Percentiles rank a stretch among this genome's conserved stretches.
Conservation (phyloP, 1,140 invertebrate genomes). For the Belonocnema kinseyi region DNA sequence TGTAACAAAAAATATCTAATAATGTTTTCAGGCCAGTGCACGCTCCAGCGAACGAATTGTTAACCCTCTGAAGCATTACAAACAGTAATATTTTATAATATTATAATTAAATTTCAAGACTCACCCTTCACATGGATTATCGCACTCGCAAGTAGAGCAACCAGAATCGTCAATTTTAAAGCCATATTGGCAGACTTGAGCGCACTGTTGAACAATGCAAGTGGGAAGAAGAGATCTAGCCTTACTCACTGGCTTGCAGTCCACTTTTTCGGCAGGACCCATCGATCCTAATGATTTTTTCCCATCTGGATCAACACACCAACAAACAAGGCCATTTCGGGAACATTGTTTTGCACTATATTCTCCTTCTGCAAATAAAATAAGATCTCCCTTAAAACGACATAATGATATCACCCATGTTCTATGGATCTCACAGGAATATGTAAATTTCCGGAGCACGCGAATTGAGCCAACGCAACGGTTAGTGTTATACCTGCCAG, state of each 20-base stretch:
- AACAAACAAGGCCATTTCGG: conserved; percentile 88
- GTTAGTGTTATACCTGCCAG: too few species aligned
- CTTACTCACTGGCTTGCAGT: conserved; percentile 75
- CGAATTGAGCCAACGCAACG: too few species aligned
- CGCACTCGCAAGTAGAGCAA: conserved; percentile 90
- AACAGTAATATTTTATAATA: background rate
- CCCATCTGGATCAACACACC: conserved; percentile 88
- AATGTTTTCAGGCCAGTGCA: too few species aligned
- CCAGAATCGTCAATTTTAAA: conserved; percentile 86
- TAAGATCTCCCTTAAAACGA: background rate
- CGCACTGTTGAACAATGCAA: conserved; percentile 77
- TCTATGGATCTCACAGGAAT: too few species aligned
- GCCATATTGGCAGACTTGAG: conserved; percentile 89
- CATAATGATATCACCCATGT: too few species aligned
- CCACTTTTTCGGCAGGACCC: conserved; percentile 83
- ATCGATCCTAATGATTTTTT: conserved; percentile 86
- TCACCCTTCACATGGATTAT: conserved; percentile 86
- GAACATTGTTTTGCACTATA: conserved; percentile 87
- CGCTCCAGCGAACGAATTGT: too few species aligned
- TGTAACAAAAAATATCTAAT: too few species aligned
- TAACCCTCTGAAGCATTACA: too few species aligned
- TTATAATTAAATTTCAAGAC: conserved; percentile 20
- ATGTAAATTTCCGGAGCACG: too few species aligned
- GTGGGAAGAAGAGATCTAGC: conserved; percentile 61
- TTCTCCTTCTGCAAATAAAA: conserved; percentile 76